These are phyloP conservation scores for Apus apus DNA, from an alignment of 2,113 vertebrate species.

Conservation along the genomic window DNA sequence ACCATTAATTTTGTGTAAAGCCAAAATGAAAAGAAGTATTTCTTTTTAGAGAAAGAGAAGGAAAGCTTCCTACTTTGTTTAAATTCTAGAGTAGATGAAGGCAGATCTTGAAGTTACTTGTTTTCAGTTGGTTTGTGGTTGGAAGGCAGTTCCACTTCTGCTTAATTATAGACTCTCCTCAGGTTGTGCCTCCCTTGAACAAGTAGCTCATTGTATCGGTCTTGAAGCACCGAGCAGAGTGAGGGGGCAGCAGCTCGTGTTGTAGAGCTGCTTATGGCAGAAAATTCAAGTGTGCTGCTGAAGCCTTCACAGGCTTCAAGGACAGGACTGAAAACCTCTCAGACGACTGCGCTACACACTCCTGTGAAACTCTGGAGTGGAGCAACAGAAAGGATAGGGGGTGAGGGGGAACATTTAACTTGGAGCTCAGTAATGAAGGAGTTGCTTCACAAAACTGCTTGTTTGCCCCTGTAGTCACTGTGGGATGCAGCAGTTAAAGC, in stretches of 20 bases:
- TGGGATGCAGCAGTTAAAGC: not conserved
- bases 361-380: not conserved
- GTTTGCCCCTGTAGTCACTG: not conserved
- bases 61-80: not conserved
- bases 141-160: not conserved
- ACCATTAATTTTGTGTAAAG: not conserved
- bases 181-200: not conserved
- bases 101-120: not conserved
- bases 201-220: not conserved
- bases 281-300: not conserved
- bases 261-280: not conserved
- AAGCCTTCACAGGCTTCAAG: not conserved
- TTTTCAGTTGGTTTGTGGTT: not conserved
- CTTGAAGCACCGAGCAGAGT: not conserved
- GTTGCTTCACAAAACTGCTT: not conserved
- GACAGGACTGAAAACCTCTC: not conserved
- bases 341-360: not conserved
- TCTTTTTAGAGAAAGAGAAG: not conserved
- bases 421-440: not conserved
- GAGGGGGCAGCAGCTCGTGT: not conserved
- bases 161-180: not conserved
- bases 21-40: not conserved
- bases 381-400: not conserved
- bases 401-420: not conserved
- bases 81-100: not conserved